Base-by-base conservation (phyloP, 2,113 vertebrate species). In the Chloropsis cyanopogon region DNA sequence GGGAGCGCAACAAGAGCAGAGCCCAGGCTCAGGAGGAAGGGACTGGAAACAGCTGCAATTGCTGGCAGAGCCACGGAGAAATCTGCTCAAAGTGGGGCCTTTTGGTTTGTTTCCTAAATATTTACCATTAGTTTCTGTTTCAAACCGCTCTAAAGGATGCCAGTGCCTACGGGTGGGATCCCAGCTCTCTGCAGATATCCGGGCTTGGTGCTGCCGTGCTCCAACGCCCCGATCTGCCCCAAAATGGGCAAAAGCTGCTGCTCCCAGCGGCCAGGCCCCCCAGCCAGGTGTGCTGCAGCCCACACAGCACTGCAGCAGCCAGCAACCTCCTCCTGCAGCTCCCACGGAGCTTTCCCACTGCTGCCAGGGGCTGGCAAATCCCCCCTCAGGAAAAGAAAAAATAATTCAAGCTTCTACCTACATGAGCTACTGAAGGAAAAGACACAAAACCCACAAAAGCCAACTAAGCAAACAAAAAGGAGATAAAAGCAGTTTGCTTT, bases 381-480 rank as follows among this genome's bases (percentile, higher is more conserved):
- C 44, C 69, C 77, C 86, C 61, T 50, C 73, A 41, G 39, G 19
- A 24, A 23, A 31, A 68, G n/a, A 12, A 17, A 26, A 25, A 35
- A 28, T 16, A 28, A 59, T 17, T 50, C 84, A 35, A 24, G 42
- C 71, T 68, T 26, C 79, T 77, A 77, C 85, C 92, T 94, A 66
- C 90, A 77, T 11, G 59, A 97, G 90, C 79, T 52, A 39, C 68
- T 26, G 79, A 54, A 79, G 4, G 16, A 22, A 86, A 85, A 84
- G 79, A 91, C 84, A 77, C 35, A 91, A 95, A 96, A 86, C 81
- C 92, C 87, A 96, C 96, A 96, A 95, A 96, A 96, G 86, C 86
- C 94, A 94, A 93, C 94, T 92, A 95, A 88, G 90, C 96, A 95
- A 97, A 95, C 92, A 97, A 93, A 96, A 94, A 94, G 69, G 75